Conservation (phyloP, 2,113 vertebrate species). For the Phasianus colchicus region DNA sequence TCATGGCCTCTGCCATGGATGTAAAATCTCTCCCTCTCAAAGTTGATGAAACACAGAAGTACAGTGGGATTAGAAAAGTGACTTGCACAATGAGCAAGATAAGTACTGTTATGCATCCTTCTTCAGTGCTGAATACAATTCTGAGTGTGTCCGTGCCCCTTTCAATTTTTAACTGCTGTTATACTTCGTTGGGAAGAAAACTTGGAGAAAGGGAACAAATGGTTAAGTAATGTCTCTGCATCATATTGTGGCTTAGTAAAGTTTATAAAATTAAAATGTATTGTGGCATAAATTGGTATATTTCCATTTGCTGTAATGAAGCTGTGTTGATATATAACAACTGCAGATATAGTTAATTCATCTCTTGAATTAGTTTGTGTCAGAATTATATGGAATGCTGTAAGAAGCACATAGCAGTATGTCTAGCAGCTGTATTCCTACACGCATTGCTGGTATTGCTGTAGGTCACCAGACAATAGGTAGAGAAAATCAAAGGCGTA, state of each 20-base stretch:
- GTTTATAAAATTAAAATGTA: background rate
- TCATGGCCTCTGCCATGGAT: background rate
- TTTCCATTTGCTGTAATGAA: background rate
- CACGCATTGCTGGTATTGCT: background rate
- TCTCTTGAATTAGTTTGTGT: background rate
- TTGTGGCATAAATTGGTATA: background rate
- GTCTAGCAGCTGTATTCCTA: background rate
- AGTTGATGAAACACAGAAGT: background rate
- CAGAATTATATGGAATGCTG: background rate
- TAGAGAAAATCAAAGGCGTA: background rate
- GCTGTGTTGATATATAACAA: slow-evolving; percentile 10
- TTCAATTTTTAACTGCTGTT: background rate
- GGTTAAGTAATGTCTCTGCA: background rate
- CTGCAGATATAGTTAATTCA: background rate
- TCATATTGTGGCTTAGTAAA: background rate
- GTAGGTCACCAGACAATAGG: background rate
- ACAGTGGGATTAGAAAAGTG: background rate
- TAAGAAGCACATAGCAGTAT: background rate
- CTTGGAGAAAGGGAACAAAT: background rate
- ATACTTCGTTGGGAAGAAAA: background rate
- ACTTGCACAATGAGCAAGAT: background rate
- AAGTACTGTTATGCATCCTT: background rate
- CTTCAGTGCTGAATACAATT: background rate
- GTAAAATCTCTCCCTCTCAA: background rate
- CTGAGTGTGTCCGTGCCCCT: background rate